Evolutionary conservation across 2,888 invertebrate species (phyloP).

Genomic region (Drosophila paranaensis): DNA sequence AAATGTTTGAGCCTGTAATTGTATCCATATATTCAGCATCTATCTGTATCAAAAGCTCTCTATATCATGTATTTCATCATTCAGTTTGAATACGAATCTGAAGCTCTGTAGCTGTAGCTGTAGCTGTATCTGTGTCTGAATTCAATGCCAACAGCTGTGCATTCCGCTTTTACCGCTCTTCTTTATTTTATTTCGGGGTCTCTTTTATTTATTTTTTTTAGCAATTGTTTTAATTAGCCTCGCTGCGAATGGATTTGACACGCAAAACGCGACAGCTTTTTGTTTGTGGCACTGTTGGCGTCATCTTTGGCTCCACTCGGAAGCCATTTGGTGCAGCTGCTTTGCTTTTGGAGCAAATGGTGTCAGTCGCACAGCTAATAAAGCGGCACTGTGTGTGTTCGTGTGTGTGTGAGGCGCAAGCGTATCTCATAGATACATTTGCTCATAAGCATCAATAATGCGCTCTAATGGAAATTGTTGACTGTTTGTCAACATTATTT

Average conservation of each 20-base stretch:
- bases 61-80: too few species aligned
- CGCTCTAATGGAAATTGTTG: constrained; percentile 75
- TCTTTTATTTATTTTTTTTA: constrained; percentile 24
- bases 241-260: constrained; percentile 59
- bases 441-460: constrained; percentile 79
- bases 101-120: constrained; percentile 16
- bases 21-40: not conserved
- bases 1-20: not conserved
- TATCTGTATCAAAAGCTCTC: not conserved
- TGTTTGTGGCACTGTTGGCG: constrained; percentile 39
- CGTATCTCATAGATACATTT: constrained; percentile 74
- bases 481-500: constrained; percentile 59
- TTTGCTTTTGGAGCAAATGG: constrained; percentile 52
- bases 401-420: constrained; percentile 36
- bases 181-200: constrained; percentile 2
- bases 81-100: too few species aligned
- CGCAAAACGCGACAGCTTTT: constrained; percentile 46
- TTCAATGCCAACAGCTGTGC: constrained; percentile 42
- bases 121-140: constrained; percentile 14
- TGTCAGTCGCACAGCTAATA: constrained; percentile 61
- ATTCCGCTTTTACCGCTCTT: constrained; percentile 34
- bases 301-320: constrained; percentile 52
- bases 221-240: constrained; percentile 68
- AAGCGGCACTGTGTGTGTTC: constrained; percentile 22
- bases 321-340: constrained; percentile 29